Percentiles rank a stretch among this genome's conserved stretches.
Evolutionary conservation across 2,113 vertebrate genomes (phyloP).

Genomic region (Myotis davidii): DNA sequence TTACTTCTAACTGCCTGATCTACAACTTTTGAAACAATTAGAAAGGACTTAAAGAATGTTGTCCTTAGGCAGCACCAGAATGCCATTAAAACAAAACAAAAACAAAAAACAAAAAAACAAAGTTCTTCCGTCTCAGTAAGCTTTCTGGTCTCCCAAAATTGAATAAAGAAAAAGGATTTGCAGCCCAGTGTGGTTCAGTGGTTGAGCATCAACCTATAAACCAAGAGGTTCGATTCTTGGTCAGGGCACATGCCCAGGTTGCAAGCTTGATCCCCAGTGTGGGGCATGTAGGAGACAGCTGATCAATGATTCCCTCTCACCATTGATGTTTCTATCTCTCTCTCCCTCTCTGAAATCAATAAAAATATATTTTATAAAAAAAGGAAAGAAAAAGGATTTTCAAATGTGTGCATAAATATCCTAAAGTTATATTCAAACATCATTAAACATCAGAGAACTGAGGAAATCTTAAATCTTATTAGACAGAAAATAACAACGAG

Average conservation of each 20-base stretch:
- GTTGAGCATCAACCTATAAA: no score
- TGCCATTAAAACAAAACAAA: conserved; percentile 58
- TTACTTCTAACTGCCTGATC: conserved; percentile 65
- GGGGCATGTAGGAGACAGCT: no score
- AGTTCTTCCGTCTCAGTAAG: neutral
- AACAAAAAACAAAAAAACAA: neutral
- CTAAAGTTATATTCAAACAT: neutral
- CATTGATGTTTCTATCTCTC: no score
- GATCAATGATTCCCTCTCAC: no score
- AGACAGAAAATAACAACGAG: neutral
- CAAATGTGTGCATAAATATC: neutral
- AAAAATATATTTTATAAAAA: no score
- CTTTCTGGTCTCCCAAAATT: neutral
- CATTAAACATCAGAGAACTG: neutral
- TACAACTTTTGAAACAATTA: conserved; percentile 73
- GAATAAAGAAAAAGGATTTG: neutral
- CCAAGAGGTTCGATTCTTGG: no score
- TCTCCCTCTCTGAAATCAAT: no score
- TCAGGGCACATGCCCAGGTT: no score
- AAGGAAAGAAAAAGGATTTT: neutral
- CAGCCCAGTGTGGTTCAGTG: neutral
- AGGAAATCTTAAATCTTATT: neutral
- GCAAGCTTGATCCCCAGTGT: no score
- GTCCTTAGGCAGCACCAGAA: conserved; percentile 50
- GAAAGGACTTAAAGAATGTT: conserved; percentile 57